Evolutionary conservation across 2,888 invertebrate species (phyloP).

Genomic region (Galeruca laticollis): DNA sequence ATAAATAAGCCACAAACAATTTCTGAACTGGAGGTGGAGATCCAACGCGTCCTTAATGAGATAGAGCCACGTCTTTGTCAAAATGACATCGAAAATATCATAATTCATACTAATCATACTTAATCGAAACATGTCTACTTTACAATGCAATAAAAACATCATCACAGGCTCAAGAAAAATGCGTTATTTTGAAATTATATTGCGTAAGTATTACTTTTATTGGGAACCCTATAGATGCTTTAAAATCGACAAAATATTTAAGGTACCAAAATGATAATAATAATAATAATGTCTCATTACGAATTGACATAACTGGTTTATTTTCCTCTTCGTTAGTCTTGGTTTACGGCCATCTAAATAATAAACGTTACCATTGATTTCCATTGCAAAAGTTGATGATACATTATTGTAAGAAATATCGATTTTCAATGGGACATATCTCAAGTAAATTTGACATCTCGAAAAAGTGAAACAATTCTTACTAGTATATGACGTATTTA

Average conservation of each 20-base stretch:
- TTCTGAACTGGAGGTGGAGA: no score
- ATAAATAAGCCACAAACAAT: no score
- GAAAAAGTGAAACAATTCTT: constrained; percentile 36
- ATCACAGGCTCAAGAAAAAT: no score
- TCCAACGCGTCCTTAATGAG: no score
- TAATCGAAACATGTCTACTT: no score
- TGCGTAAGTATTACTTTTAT: no score
- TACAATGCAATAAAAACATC: no score
- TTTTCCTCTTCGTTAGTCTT: constrained; percentile 30
- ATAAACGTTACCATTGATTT: constrained; percentile 44
- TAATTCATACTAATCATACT: no score
- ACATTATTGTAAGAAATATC: constrained; percentile 43
- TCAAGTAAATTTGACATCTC: constrained; percentile 50
- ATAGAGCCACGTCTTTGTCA: no score
- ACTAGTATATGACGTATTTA: constrained; percentile 27
- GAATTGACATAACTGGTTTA: constrained; percentile 42
- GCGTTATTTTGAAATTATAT: no score
- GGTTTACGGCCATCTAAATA: constrained; percentile 43
- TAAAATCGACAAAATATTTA: not conserved
- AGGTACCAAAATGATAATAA: not conserved
- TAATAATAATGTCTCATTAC: constrained; percentile 21
- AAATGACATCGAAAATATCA: no score
- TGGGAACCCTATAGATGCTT: no score
- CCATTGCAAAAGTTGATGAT: constrained; percentile 47
- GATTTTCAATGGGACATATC: constrained; percentile 49